A percentile compares a stretch with the other conserved stretches of the same genome.
These are phyloP conservation scores for Macrochelys suwanniensis DNA, from an alignment of 2,797 vertebrate species.

Conservation along the genomic window DNA sequence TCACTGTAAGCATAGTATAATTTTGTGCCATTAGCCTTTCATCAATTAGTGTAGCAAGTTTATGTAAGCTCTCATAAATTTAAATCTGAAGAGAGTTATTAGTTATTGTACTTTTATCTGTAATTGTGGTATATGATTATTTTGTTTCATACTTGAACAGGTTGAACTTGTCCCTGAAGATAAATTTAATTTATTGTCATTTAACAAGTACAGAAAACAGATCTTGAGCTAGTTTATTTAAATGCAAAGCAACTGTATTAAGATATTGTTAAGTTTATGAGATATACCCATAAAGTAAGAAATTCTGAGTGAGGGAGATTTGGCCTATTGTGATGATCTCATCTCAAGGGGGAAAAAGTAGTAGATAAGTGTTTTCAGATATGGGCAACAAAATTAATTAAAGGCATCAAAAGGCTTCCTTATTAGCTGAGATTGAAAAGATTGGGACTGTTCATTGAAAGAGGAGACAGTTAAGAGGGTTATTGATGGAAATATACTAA, in stretches of 20 bases:
- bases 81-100: neutral
- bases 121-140: neutral
- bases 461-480: neutral
- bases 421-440: neutral
- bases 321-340: neutral
- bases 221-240: neutral
- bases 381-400: neutral
- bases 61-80: constrained; percentile 3
- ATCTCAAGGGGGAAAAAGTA: neutral
- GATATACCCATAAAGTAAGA: neutral
- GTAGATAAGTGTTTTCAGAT: neutral
- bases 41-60: constrained; percentile 27
- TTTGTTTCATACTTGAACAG: constrained; percentile 18
- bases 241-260: neutral
- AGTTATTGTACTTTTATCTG: constrained; percentile 4
- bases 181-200: neutral
- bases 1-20: neutral
- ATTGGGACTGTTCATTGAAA: neutral
- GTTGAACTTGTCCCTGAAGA: neutral
- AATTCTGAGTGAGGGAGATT: neutral
- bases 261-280: neutral
- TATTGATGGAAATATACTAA: neutral
- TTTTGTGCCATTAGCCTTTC: constrained; percentile 34
- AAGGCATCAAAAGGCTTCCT: neutral
- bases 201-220: neutral